These are phyloP conservation scores for Pseudocheirus occidentalis DNA, from an alignment of 2,797 vertebrate species.

Conservation along the genomic window DNA sequence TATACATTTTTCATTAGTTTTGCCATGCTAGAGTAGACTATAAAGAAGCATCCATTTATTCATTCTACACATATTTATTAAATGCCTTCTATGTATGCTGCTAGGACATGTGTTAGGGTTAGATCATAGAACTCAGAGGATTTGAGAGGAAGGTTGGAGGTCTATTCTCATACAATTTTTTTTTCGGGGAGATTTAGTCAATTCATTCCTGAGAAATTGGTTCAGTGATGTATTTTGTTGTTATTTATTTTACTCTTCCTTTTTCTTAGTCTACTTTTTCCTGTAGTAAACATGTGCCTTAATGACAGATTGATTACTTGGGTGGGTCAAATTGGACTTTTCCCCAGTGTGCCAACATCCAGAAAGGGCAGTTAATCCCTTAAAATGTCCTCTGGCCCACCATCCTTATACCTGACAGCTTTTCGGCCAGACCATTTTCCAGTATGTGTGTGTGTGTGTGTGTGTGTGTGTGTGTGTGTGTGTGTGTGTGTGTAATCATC, in stretches of 20 bases:
- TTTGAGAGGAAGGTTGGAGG: not conserved
- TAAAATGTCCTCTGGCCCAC: not conserved
- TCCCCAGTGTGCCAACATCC: not conserved
- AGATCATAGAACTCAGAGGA: not conserved
- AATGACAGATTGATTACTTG: not conserved
- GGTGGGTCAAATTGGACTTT: not conserved
- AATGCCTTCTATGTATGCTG: not conserved
- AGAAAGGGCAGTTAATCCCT: not conserved
- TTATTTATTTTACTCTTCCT: not conserved
- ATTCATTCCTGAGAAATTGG: not conserved
- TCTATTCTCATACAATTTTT: not conserved
- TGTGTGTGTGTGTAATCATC: not conserved
- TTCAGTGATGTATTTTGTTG: no score
- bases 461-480: not conserved
- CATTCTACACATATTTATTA: not conserved
- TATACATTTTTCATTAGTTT: slow-evolving; percentile 21
- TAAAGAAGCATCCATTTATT: slow-evolving; percentile 7
- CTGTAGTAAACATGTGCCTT: not conserved
- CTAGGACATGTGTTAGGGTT: not conserved
- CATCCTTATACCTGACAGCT: not conserved
- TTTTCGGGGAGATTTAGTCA: not conserved
- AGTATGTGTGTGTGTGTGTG: not conserved
- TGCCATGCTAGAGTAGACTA: not conserved
- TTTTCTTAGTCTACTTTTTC: not conserved
- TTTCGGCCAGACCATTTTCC: not conserved